A percentile compares a stretch with the other conserved stretches of the same genome.
These are phyloP conservation scores for Procavia capensis DNA, from an alignment of 2,113 vertebrate species.

Conservation along the genomic window DNA sequence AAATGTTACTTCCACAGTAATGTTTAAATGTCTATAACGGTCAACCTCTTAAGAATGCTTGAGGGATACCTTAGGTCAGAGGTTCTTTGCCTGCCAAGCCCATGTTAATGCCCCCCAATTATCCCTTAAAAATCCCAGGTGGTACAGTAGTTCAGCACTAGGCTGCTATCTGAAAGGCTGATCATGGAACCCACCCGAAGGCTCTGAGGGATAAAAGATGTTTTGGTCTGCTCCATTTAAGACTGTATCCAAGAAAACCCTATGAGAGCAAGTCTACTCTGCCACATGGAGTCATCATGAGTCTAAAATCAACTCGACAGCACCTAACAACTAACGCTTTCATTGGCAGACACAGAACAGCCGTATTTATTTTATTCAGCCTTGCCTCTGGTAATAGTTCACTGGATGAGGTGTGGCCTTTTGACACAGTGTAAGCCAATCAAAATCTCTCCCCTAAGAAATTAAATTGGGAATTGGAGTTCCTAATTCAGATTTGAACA, in stretches of 20 bases:
- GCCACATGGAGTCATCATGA: neutral
- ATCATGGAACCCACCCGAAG: neutral
- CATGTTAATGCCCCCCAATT: neutral
- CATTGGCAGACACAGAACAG: accelerated
- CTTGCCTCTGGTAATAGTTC: neutral
- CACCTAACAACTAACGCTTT: neutral
- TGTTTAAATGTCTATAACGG: neutral
- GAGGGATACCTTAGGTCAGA: neutral
- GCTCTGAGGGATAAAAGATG: neutral
- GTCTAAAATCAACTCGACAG: neutral
- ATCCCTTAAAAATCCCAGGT: neutral
- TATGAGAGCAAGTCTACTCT: neutral
- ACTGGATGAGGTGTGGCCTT: neutral
- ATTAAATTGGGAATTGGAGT: neutral
- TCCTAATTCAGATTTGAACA: conserved; percentile 27
- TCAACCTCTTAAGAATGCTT: neutral
- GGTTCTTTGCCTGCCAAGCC: neutral
- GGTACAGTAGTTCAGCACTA: neutral
- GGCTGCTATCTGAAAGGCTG: neutral
- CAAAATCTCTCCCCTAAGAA: neutral
- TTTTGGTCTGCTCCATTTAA: neutral
- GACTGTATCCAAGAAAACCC: neutral
- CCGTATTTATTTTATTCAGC: neutral
- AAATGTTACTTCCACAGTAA: neutral
- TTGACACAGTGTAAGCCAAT: neutral